A percentile compares a stretch with the other conserved stretches of the same genome.
Evolutionary conservation across 2,888 invertebrate species (phyloP).

Genomic region (Ornithoptera alexandrae): DNA sequence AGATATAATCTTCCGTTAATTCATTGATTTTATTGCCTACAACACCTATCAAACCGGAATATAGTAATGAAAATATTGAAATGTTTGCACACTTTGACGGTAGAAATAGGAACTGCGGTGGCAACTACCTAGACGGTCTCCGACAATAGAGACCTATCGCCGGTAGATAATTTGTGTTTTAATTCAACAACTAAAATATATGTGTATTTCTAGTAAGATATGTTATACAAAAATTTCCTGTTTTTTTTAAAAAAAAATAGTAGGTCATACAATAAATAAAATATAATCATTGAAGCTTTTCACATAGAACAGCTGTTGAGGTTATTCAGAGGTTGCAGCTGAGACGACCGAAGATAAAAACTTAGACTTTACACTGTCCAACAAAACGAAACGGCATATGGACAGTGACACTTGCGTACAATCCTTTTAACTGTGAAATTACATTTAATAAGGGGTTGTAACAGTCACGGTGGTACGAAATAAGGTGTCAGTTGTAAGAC

Average conservation of each 20-base stretch:
- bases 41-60: too few species aligned
- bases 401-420: slow-evolving; percentile 59
- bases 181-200: too few species aligned
- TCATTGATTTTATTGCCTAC: too few species aligned
- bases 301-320: not conserved
- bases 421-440: slow-evolving; percentile 64
- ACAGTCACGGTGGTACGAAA: slow-evolving; percentile 60
- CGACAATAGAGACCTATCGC: too few species aligned
- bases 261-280: not conserved
- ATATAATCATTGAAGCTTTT: not conserved
- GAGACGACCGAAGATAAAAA: slow-evolving; percentile 14
- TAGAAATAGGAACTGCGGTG: too few species aligned
- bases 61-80: too few species aligned
- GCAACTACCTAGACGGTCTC: too few species aligned
- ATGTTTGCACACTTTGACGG: too few species aligned
- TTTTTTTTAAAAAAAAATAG: not conserved
- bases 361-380: slow-evolving; percentile 32
- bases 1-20: too few species aligned
- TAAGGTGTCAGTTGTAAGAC: slow-evolving; percentile 71
- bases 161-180: too few species aligned
- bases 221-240: too few species aligned
- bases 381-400: slow-evolving; percentile 54
- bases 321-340: not conserved
- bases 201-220: too few species aligned
- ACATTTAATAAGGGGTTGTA: slow-evolving; percentile 64